A percentile compares a stretch with the other conserved stretches of the same genome.
These are phyloP conservation scores for Cephus sareptanus DNA, from an alignment of 2,888 invertebrate genomes.

Conservation along the genomic window DNA sequence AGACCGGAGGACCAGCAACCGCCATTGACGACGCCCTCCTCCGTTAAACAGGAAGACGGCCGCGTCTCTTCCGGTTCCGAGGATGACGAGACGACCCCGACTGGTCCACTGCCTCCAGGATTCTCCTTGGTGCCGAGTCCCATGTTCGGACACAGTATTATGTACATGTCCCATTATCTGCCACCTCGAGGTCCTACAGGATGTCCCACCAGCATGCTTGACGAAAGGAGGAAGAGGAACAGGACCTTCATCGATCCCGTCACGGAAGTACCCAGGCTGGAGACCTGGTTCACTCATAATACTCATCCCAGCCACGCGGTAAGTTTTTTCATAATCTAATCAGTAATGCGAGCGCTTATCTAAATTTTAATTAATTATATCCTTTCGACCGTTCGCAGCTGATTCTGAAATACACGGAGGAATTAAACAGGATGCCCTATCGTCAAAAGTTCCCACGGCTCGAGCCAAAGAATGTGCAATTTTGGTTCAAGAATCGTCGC, in stretches of 20 bases:
- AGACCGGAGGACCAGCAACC: conserved; percentile 61
- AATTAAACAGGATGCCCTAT: conserved; percentile 96
- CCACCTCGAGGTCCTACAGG: conserved; percentile 67
- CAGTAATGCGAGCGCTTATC: neutral
- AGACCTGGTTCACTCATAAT: conserved; percentile 97
- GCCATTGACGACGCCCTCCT: conserved; percentile 49
- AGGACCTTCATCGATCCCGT: conserved; percentile 99
- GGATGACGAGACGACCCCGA: conserved; percentile 71
- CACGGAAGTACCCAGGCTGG: conserved; percentile 93
- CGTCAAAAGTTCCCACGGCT: conserved; percentile 98
- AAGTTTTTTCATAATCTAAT: neutral
- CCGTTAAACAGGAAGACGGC: conserved; percentile 58
- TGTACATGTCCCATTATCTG: conserved; percentile 93
- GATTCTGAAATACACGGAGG: conserved; percentile 97
- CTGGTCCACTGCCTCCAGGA: conserved; percentile 69
- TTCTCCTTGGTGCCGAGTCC: conserved; percentile 88
- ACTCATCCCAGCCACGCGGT: conserved; percentile 95
- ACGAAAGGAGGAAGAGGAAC: conserved; percentile 93
- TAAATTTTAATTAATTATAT: neutral
- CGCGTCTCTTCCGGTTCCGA: conserved; percentile 63
- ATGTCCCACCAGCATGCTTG: conserved; percentile 71
- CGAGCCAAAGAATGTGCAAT: conserved; percentile 99
- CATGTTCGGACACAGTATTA: conserved; percentile 89
- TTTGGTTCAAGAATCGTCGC: conserved; percentile 99
- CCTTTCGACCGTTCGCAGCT: conserved; percentile 69